phyloP scores from a whole-genome alignment of 2,797 vertebrate genomes.

The Melopsittacus undulatus region DNA sequence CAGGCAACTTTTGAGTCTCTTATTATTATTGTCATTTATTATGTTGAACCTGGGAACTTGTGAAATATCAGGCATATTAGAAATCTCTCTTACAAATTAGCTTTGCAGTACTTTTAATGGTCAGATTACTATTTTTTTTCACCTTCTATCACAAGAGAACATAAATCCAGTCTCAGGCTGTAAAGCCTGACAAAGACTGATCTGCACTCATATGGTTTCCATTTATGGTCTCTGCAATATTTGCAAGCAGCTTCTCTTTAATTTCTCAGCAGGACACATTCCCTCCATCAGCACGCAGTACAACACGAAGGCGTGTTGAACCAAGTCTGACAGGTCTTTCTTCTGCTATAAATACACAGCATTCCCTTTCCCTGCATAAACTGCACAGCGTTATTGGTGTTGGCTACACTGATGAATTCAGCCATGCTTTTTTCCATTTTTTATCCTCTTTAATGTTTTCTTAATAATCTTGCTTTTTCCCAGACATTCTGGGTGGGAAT shows the following conservation, averaged over 20 bases:
- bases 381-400: not conserved
- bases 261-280: slow-evolving; percentile 44
- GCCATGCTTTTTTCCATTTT: not conserved
- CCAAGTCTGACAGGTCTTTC: slow-evolving; percentile 45
- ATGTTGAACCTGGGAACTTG: not conserved
- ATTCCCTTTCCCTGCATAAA: slow-evolving; percentile 23
- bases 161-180: not conserved
- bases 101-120: not conserved
- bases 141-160: not conserved
- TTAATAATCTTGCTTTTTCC: slow-evolving; percentile 19
- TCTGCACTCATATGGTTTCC: slow-evolving; percentile 9
- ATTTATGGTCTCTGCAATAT: slow-evolving; percentile 13
- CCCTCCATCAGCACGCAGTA: slow-evolving; percentile 13
- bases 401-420: not conserved
- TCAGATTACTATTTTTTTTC: not conserved
- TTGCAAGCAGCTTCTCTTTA: slow-evolving; percentile 27
- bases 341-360: slow-evolving; percentile 37
- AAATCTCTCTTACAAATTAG: not conserved
- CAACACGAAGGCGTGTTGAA: not conserved
- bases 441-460: not conserved
- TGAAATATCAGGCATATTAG: not conserved
- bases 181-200: not conserved
- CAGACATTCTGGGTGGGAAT: slow-evolving; percentile 51
- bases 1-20: not conserved
- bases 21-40: not conserved